phyloP scores from a whole-genome alignment of 2,888 invertebrate species.

The Odontothrips loti region DNA sequence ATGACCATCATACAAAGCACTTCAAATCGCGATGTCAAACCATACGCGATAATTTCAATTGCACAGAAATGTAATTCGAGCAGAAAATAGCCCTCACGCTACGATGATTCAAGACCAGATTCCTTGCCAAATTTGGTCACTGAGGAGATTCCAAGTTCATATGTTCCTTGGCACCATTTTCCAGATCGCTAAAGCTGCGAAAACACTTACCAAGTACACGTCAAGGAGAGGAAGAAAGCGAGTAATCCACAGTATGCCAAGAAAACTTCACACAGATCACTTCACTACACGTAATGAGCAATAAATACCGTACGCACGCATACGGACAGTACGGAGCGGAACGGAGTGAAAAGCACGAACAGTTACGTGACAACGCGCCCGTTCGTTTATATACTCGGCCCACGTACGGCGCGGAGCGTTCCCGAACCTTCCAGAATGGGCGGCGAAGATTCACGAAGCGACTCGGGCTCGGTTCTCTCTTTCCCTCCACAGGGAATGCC shows the following conservation, averaged over 20 bases:
- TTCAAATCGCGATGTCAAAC: no score
- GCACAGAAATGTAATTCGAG: no score
- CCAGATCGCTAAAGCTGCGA: not conserved
- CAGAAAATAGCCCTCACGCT: no score
- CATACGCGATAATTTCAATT: no score
- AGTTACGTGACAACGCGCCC: not conserved
- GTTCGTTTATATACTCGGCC: constrained; percentile 24
- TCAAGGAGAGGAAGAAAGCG: not conserved
- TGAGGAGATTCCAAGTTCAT: not conserved
- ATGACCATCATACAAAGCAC: no score
- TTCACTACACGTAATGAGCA: not conserved
- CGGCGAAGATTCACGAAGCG: constrained; percentile 1
- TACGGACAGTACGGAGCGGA: not conserved
- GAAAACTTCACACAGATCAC: not conserved
- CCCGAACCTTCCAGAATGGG: constrained; percentile 10
- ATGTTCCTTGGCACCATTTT: not conserved
- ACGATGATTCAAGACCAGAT: not conserved
- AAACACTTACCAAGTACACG: not conserved
- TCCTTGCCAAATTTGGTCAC: constrained; percentile 24
- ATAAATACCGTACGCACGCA: not conserved
- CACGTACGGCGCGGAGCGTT: not conserved
- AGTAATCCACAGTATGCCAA: not conserved
- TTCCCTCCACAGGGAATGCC: not conserved
- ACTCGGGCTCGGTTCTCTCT: not conserved
- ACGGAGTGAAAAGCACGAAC: not conserved